Percentiles rank a stretch among this genome's conserved stretches.
These are phyloP conservation scores for Podarcis muralis DNA, from an alignment of 2,113 vertebrate species.

Conservation along the genomic window DNA sequence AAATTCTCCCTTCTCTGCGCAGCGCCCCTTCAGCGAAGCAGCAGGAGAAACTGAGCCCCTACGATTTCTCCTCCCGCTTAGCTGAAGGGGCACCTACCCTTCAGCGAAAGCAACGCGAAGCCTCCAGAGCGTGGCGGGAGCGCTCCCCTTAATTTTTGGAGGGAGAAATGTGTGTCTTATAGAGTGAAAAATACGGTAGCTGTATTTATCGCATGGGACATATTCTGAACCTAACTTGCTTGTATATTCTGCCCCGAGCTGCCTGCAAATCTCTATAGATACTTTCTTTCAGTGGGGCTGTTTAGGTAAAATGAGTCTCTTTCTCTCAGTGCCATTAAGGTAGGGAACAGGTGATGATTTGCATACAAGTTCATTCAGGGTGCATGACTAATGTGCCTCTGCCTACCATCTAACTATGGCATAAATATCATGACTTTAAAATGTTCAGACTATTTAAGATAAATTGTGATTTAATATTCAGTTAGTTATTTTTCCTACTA, in stretches of 20 bases:
- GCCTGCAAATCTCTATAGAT: neutral
- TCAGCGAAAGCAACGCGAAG: too few species aligned
- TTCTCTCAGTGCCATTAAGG: neutral
- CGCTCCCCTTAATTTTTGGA: too few species aligned
- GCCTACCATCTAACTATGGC: neutral
- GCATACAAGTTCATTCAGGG: neutral
- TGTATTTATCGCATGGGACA: neutral
- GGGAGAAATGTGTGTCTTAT: too few species aligned
- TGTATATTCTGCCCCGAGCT: neutral
- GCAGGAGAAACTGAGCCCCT: too few species aligned
- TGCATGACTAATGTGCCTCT: neutral
- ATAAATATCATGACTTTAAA: neutral
- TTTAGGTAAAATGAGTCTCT: neutral
- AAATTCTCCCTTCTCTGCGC: too few species aligned
- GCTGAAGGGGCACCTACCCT: too few species aligned
- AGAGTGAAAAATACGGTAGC: too few species aligned
- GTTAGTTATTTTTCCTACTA: neutral
- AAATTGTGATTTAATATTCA: neutral
- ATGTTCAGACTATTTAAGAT: neutral
- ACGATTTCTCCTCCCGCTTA: too few species aligned
- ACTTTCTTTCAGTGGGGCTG: neutral
- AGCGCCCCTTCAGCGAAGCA: too few species aligned
- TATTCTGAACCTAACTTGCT: neutral
- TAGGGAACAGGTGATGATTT: neutral
- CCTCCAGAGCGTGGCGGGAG: too few species aligned